These are phyloP conservation scores for Musca vetustissima DNA, from an alignment of 1,140 invertebrate species.

Conservation along the genomic window DNA sequence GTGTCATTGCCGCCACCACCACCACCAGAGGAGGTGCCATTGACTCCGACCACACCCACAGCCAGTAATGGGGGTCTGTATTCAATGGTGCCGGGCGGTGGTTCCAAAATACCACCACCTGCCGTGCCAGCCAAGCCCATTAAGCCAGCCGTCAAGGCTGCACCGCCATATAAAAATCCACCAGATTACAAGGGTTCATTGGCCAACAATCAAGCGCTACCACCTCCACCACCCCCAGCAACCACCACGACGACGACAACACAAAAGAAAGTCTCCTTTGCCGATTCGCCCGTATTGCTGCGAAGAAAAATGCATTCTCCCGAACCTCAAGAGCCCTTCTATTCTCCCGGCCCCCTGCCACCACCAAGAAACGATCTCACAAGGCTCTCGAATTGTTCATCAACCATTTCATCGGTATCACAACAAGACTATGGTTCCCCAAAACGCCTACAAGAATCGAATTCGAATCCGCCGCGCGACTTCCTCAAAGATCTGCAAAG, in stretches of 20 bases:
- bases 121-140: slow-evolving; percentile 51
- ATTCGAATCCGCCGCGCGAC: slow-evolving; percentile 75
- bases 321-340: slow-evolving; percentile 33
- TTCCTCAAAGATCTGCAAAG: slow-evolving; percentile 86
- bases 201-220: slow-evolving; percentile 3
- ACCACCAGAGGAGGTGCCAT: slow-evolving; percentile 58
- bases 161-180: slow-evolving; percentile 54
- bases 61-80: background rate
- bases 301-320: slow-evolving; percentile 54
- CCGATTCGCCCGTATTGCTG: slow-evolving; percentile 52
- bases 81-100: background rate
- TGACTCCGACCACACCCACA: slow-evolving; percentile 9
- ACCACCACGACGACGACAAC: no score
- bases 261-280: slow-evolving; percentile 54
- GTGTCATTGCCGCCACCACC: slow-evolving; percentile 71
- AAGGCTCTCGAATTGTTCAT: slow-evolving; percentile 53
- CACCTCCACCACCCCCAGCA: slow-evolving; percentile 27
- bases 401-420: slow-evolving; percentile 32
- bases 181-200: slow-evolving; percentile 48
- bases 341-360: slow-evolving; percentile 63
- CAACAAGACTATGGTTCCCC: slow-evolving; percentile 59
- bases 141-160: slow-evolving; percentile 48
- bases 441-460: slow-evolving; percentile 70
- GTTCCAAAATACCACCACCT: slow-evolving; percentile 44
- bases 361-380: slow-evolving; percentile 74